Evolutionary conservation across 2,888 invertebrate genomes (phyloP).

Genomic region (Tiliacea aurago): DNA sequence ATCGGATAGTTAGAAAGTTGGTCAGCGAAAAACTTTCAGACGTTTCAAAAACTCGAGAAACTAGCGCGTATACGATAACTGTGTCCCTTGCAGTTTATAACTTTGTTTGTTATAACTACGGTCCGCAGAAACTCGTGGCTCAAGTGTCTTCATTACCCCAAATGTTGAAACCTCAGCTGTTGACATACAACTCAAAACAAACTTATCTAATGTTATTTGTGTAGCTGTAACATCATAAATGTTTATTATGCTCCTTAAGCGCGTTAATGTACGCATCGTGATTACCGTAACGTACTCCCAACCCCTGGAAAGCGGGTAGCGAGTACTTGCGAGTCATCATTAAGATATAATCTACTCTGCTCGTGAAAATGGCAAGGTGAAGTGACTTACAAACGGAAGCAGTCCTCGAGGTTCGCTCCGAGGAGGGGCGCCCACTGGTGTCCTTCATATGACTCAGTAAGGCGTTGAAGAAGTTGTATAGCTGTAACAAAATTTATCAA

Average conservation of each 20-base stretch:
- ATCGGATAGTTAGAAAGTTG: conserved; percentile 36
- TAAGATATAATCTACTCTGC: conserved; percentile 55
- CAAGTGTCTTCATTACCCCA: conserved; percentile 46
- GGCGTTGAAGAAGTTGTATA: conserved; percentile 98
- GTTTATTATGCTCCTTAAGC: conserved; percentile 39
- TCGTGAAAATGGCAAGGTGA: conserved; percentile 58
- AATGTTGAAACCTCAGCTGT: conserved; percentile 43
- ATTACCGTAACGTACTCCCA: conserved; percentile 39
- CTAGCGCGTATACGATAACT: conserved; percentile 29
- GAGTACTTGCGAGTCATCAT: conserved; percentile 43
- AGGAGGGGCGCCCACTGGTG: conserved; percentile 90
- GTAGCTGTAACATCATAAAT: conserved; percentile 39
- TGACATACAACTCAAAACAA: conserved; percentile 35
- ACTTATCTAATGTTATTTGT: conserved; percentile 33
- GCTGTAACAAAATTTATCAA: conserved; percentile 90
- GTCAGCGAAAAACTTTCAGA: conserved; percentile 52
- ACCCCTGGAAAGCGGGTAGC: conserved; percentile 27
- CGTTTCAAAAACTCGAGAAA: conserved; percentile 51
- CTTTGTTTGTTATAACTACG: conserved; percentile 34
- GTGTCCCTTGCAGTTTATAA: conserved; percentile 43
- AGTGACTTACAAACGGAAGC: conserved; percentile 90
- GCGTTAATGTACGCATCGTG: conserved; percentile 35
- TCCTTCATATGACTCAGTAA: conserved; percentile 96
- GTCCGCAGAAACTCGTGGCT: conserved; percentile 34
- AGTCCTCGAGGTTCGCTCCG: conserved; percentile 92